Base-by-base conservation (phyloP, 2,888 invertebrate species). In the Temnothorax ravouxi region DNA sequence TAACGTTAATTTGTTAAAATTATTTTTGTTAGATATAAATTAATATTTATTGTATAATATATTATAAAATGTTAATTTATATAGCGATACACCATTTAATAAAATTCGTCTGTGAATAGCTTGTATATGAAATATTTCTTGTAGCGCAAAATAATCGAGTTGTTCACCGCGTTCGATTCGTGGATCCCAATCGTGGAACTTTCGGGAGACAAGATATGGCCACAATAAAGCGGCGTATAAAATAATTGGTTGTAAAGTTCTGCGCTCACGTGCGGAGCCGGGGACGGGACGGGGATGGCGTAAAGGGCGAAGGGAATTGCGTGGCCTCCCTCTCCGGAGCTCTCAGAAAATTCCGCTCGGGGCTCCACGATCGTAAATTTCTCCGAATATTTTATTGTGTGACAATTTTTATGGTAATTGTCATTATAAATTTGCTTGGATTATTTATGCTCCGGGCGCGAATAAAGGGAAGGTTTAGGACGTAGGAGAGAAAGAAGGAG, bases 341-440 rank as follows among this genome's bases (percentile, higher is more conserved):
- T 59, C 74, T 54, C 34, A 54, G 84, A 75, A 82, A 81, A 83
- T 80, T 59, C 79, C 21, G 47, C 79, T 71, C 62, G 59, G 44
- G 64, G 74, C 72, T 61, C 64, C 74, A 72, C 47, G 89, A 88
- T 91, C 93, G 92, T 94, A 94, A 94, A 94, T 94, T 92, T 92
- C 89, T 91, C 89, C 90, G 91, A 94, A 93, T 94, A 94, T 94
- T 94, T 94, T 94, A 94, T 94, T 92, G 93, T 93, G 93, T 92
- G 94, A 94, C 94, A 94, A 94, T 94, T 94, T 94, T 94, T 94
- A 94, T 94, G 93, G 94, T 94, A 93, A 94, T 94, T 93, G 94
- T 94, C 94, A 94, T 94, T 94, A 94, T 94, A 94, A 94, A 94
- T 94, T 94, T 91, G 88, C 87, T 56, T 84, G 80, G 89, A 88